Evolutionary conservation across 2,797 vertebrate genomes (phyloP).

Genomic region (Telmatherina bonti): DNA sequence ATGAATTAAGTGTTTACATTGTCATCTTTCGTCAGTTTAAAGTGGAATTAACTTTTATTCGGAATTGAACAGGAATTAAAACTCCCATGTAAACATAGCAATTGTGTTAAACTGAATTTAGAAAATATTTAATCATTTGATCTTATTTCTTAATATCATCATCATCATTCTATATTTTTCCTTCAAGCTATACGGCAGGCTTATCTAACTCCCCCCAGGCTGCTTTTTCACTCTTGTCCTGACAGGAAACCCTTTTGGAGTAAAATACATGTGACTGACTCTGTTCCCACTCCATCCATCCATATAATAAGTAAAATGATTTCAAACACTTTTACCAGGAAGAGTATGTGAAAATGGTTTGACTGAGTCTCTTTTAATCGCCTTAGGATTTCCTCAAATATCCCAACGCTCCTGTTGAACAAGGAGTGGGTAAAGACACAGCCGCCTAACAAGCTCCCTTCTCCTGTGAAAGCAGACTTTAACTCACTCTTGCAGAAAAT

Average conservation of each 20-base stretch:
- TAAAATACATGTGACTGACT: slow-evolving; percentile 32
- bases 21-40: too few relatives aligned
- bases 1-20: too few relatives aligned
- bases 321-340: slow-evolving; percentile 59
- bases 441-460: slow-evolving; percentile 67
- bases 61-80: too few relatives aligned
- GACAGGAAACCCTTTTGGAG: slow-evolving; percentile 1
- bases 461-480: slow-evolving; percentile 69
- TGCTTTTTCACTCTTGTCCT: neutral
- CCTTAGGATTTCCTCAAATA: slow-evolving; percentile 69
- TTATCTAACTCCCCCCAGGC: neutral
- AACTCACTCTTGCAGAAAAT: slow-evolving; percentile 71
- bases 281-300: slow-evolving; percentile 16
- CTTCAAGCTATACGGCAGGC: neutral
- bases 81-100: too few relatives aligned
- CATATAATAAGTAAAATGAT: slow-evolving; percentile 43
- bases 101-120: neutral
- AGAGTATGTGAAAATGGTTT: slow-evolving; percentile 64
- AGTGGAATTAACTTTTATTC: too few relatives aligned
- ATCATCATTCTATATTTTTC: neutral
- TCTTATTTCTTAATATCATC: neutral
- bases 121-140: neutral
- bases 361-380: slow-evolving; percentile 61
- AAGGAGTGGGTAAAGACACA: slow-evolving; percentile 44
- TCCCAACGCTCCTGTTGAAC: slow-evolving; percentile 66